Evolutionary conservation across 2,113 vertebrate genomes (phyloP), one percentile per base, ranked within the genome.

Genomic region (Rhegmatorhina hoffmannsi): DNA sequence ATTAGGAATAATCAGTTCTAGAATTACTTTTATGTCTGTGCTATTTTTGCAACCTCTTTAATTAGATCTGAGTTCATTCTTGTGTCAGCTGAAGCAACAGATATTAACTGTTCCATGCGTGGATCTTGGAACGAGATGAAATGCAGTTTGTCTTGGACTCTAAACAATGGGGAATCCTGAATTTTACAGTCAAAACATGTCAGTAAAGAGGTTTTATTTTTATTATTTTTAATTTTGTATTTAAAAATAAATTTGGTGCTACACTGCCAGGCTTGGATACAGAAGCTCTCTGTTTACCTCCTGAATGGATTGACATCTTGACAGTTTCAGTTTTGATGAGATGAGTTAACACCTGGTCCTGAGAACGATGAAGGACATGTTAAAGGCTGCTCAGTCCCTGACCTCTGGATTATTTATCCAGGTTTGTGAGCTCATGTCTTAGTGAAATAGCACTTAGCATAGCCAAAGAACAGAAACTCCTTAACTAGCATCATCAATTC

Each of bases 11-110:
- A 96, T 91, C 85, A 79, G 64, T 96, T 95, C 80, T 94, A 91
- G 91, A 95, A 82, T 70, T 59, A 87, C 92, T 88, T 96, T 95
- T 94, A 93, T 96, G 83, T 90, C 78, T 97, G 58, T 97, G 66
- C 95, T 97, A 63, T 91, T 97, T 97, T 64, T 93, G 85, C 95
- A 95, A 85, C 73, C 56, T 96, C 91, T 97, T 97, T 95, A 96
- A 97, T 96, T 97, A 88, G 59, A 92, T 92, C 55, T 75, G 72
- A 96, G 73, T 79, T 93, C 85, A 95, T 90, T 78, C 31, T 46
- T 95, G 80, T 86, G 56, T 96, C 91, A 94, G 58, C 77, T 93
- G 92, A 87, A 79, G 93, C 66, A 95, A 92, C 90, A 94, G 29
- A 81, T 89, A 96, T 95, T 96, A 92, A 91, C 89, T 73, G 59